These are phyloP conservation scores for Maconellicoccus hirsutus DNA, from an alignment of 1,140 invertebrate species.

Conservation along the genomic window DNA sequence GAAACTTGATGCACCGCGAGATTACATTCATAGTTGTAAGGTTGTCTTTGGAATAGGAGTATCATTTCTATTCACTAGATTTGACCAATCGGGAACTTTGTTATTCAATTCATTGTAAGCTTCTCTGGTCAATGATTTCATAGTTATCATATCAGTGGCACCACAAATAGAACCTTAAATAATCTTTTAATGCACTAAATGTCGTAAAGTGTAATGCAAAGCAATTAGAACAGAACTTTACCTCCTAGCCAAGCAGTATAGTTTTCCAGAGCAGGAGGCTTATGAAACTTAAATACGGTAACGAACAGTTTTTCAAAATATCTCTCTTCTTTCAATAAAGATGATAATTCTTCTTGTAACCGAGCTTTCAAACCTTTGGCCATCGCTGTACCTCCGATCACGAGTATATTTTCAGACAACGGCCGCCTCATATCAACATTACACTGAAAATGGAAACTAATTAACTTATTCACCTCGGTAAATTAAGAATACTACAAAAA, in stretches of 20 bases:
- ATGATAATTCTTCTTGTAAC: slow-evolving; percentile 57
- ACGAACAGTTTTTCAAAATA: slow-evolving; percentile 54
- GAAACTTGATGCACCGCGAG: no score
- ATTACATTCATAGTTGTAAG: neutral
- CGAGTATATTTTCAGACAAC: slow-evolving; percentile 67
- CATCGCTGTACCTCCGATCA: slow-evolving; percentile 75
- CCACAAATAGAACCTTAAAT: slow-evolving; percentile 12
- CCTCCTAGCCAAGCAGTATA: slow-evolving; percentile 75
- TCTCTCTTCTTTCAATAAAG: slow-evolving; percentile 46
- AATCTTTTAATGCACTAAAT: neutral
- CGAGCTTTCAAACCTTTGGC: slow-evolving; percentile 63
- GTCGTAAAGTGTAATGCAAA: no score
- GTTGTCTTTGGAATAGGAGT: neutral
- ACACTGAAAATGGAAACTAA: slow-evolving; percentile 42
- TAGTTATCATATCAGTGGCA: neutral
- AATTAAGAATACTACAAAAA: neutral
- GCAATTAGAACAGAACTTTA: slow-evolving; percentile 33
- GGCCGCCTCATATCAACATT: slow-evolving; percentile 58
- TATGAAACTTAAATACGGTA: slow-evolving; percentile 63
- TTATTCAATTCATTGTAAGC: slow-evolving; percentile 11
- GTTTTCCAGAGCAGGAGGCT: slow-evolving; percentile 66
- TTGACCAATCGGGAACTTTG: slow-evolving; percentile 7
- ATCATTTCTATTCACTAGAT: neutral
- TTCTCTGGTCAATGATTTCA: slow-evolving; percentile 10
- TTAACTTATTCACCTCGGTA: neutral